Evolutionary conservation across 2,113 vertebrate genomes (phyloP).

Genomic region (Carlito syrichta): DNA sequence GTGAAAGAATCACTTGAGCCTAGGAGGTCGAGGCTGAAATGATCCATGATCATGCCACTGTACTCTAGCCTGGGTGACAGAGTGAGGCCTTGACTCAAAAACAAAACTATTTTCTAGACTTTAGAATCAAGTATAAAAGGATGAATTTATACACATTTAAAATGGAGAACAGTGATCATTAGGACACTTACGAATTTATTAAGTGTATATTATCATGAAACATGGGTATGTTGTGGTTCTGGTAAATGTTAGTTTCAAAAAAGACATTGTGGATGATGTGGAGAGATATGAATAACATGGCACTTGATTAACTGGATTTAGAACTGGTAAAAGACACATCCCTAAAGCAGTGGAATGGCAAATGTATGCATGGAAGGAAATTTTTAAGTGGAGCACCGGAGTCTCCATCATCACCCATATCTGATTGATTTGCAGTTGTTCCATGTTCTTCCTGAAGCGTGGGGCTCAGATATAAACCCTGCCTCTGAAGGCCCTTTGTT

Average conservation of each 20-base stretch:
- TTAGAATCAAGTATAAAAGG: background rate
- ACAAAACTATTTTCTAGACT: background rate
- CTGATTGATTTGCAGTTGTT: background rate
- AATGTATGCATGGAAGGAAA: too few relatives aligned
- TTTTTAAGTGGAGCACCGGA: background rate
- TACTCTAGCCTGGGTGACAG: too few relatives aligned
- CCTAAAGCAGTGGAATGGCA: background rate
- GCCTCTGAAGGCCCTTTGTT: accelerated
- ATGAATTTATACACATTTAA: background rate
- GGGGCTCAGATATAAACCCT: background rate
- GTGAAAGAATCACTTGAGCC: too few relatives aligned
- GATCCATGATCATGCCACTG: too few relatives aligned
- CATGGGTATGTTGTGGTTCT: background rate
- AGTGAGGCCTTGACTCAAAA: too few relatives aligned
- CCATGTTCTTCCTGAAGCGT: background rate
- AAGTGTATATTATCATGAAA: background rate
- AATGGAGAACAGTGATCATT: background rate
- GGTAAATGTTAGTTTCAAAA: background rate
- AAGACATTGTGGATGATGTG: background rate
- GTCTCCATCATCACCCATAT: background rate
- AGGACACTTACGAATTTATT: background rate
- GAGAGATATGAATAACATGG: background rate
- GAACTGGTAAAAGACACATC: background rate
- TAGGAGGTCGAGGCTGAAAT: too few relatives aligned
- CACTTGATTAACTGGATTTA: background rate